phyloP scores from a whole-genome alignment of 2,113 vertebrate genomes.

The Pampusana beccarii region DNA sequence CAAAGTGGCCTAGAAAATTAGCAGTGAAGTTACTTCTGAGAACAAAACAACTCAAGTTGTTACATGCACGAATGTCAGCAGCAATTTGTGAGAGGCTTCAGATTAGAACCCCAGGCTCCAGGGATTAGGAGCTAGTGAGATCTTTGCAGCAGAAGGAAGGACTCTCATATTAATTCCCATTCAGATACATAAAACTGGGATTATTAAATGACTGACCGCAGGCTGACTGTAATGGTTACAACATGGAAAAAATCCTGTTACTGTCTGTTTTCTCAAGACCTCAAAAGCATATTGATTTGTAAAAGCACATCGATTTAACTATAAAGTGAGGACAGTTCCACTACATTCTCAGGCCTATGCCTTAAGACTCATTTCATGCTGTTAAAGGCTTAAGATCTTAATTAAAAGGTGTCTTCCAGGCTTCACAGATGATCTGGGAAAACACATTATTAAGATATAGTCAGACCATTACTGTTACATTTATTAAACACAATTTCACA shows the following conservation, averaged over 20 bases:
- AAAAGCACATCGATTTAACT: background rate
- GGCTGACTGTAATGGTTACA: background rate
- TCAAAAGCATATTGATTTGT: background rate
- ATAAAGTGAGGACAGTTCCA: background rate
- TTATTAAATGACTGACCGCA: background rate
- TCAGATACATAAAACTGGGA: background rate
- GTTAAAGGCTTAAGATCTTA: background rate
- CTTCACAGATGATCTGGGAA: background rate
- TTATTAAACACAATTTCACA: background rate
- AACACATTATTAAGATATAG: background rate
- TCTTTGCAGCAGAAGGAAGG: background rate
- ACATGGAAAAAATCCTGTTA: background rate
- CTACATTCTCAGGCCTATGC: background rate
- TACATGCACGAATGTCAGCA: background rate
- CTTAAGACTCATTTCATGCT: background rate
- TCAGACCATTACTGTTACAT: background rate
- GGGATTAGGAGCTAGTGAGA: background rate
- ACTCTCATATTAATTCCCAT: background rate
- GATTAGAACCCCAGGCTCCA: background rate
- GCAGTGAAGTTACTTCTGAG: background rate
- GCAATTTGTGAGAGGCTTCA: background rate
- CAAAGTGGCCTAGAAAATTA: background rate
- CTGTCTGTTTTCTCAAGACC: background rate
- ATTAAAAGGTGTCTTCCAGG: background rate
- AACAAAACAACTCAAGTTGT: background rate